Evolutionary conservation across 2,797 vertebrate genomes (phyloP).

Genomic region (Siniperca scherzeri): DNA sequence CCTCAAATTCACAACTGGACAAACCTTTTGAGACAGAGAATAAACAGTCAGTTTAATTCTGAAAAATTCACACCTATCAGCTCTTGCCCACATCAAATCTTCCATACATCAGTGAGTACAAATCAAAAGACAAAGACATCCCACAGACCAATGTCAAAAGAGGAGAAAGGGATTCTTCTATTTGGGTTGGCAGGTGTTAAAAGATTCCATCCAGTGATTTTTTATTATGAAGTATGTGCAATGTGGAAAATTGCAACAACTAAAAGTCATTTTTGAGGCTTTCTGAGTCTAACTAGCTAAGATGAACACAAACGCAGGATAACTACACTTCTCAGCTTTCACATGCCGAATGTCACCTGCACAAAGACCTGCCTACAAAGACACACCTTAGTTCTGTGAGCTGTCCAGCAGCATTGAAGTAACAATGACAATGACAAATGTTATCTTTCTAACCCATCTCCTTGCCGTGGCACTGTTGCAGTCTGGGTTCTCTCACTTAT

Average conservation of each 20-base stretch:
- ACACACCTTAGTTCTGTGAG: neutral
- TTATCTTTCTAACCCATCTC: neutral
- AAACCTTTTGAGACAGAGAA: slow-evolving; percentile 39
- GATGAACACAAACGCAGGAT: slow-evolving; percentile 2
- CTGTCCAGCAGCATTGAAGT: neutral
- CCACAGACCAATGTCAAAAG: slow-evolving; percentile 12
- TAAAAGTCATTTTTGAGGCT: neutral
- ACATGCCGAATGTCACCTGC: neutral
- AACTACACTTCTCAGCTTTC: neutral
- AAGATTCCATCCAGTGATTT: neutral
- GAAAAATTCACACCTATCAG: slow-evolving; percentile 42
- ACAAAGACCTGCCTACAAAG: neutral
- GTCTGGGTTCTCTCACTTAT: neutral
- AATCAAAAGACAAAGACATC: slow-evolving; percentile 30
- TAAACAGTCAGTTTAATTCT: slow-evolving; percentile 34
- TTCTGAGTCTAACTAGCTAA: neutral
- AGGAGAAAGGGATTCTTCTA: neutral
- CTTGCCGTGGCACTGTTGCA: neutral
- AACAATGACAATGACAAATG: neutral
- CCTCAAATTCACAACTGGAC: slow-evolving; percentile 21
- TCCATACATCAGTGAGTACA: slow-evolving; percentile 13
- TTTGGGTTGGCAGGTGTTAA: neutral
- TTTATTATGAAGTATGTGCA: neutral
- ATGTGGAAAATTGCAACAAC: neutral
- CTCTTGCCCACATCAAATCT: slow-evolving; percentile 31